phyloP scores from a whole-genome alignment of 2,797 vertebrate species.

The Sitta carolinensis region DNA sequence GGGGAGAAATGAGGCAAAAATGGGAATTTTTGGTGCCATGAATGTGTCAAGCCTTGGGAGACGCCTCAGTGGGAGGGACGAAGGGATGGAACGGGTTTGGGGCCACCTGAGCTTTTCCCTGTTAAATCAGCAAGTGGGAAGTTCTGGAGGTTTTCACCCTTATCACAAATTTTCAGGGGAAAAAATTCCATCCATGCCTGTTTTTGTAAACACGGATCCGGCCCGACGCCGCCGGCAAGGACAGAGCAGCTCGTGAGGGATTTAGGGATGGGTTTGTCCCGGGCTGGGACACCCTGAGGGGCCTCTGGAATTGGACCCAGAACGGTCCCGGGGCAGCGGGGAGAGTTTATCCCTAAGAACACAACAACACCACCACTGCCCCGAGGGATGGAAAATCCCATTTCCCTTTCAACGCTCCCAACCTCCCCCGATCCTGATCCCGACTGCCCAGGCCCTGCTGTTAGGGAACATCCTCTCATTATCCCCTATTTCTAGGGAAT shows the following conservation, averaged over 20 bases:
- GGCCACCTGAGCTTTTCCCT: accelerated
- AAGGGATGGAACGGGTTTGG: accelerated
- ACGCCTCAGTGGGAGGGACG: accelerated
- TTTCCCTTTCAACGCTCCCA: background rate
- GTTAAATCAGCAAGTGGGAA: accelerated
- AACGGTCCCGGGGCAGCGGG: background rate
- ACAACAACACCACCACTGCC: background rate
- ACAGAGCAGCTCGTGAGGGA: accelerated
- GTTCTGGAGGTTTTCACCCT: background rate
- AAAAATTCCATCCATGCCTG: accelerated
- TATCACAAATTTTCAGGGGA: accelerated
- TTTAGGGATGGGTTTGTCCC: background rate
- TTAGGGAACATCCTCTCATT: accelerated
- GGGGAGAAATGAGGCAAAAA: background rate
- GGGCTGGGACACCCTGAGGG: background rate
- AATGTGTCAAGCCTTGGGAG: accelerated
- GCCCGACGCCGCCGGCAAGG: accelerated
- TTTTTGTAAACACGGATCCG: accelerated
- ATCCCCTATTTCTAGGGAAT: accelerated
- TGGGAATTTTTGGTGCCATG: accelerated
- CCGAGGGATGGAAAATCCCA: background rate
- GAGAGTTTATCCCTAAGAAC: background rate
- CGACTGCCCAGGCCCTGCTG: accelerated
- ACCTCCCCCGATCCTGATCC: background rate
- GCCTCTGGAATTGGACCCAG: background rate